phyloP scores from a whole-genome alignment of 2,797 vertebrate genomes.

The Amblyraja radiata region DNA sequence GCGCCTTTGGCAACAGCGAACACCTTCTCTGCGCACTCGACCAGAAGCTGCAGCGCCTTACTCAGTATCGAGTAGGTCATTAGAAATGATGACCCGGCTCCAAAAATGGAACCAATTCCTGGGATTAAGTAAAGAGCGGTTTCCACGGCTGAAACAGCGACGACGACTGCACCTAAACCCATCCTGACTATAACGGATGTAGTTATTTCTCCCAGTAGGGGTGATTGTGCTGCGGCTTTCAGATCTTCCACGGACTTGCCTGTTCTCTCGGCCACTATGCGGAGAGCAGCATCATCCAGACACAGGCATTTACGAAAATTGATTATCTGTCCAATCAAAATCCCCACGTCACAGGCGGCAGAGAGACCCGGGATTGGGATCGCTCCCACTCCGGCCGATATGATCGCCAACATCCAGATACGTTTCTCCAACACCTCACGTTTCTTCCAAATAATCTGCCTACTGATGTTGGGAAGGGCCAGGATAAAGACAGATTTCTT shows the following conservation, averaged over 20 bases:
- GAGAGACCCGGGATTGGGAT: not conserved
- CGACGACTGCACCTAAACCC: accelerated
- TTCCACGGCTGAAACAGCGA: not conserved
- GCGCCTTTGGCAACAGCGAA: no score
- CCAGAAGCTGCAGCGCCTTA: not conserved
- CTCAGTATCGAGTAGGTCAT: not conserved
- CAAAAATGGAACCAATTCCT: not conserved
- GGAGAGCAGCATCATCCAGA: not conserved
- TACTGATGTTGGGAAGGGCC: not conserved
- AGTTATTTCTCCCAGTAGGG: not conserved
- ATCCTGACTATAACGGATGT: not conserved
- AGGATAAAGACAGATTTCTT: not conserved
- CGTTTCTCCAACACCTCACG: not conserved
- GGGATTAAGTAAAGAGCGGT: accelerated
- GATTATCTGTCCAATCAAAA: not conserved
- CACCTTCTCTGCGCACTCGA: not conserved
- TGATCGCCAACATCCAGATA: not conserved
- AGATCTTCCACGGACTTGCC: not conserved
- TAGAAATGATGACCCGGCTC: not conserved
- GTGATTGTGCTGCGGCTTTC: not conserved
- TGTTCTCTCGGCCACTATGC: not conserved
- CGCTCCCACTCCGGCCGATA: not conserved
- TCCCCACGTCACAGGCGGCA: not conserved
- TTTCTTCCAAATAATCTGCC: conserved; percentile 4
- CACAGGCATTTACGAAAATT: not conserved